phyloP scores from a whole-genome alignment of 2,113 vertebrate genomes.

The Clarias magur region DNA sequence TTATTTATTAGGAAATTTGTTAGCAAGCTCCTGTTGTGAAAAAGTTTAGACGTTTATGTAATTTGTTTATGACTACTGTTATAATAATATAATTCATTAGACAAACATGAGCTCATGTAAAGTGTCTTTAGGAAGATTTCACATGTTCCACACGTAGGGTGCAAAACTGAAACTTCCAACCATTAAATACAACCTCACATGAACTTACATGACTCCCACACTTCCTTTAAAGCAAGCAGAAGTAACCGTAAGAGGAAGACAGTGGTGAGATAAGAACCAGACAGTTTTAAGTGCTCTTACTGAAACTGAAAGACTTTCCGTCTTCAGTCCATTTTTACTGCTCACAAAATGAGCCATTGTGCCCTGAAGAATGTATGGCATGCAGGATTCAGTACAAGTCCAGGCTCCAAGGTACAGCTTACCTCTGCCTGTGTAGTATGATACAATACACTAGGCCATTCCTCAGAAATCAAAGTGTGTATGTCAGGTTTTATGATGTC shows the following conservation, averaged over 20 bases:
- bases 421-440: constrained; percentile 22
- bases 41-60: neutral
- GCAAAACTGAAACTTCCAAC: constrained; percentile 1
- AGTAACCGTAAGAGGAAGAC: constrained; percentile 4
- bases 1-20: neutral
- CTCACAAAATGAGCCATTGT: constrained; percentile 43
- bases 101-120: neutral
- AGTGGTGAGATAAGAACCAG: constrained; percentile 12
- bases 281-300: constrained; percentile 2
- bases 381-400: constrained; percentile 31
- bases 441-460: constrained; percentile 9
- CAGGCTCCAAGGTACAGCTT: constrained; percentile 1
- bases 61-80: neutral
- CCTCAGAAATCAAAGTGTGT: neutral
- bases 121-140: neutral
- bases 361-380: constrained; percentile 45
- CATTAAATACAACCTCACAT: neutral
- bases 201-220: neutral
- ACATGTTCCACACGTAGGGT: neutral
- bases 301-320: neutral
- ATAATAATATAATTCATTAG: neutral
- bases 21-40: neutral
- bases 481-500: neutral
- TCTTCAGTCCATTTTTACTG: constrained; percentile 39
- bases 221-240: constrained; percentile 19